Percentiles rank a stretch among this genome's conserved stretches.
These are phyloP conservation scores for Elephantulus edwardii DNA, from an alignment of 2,113 vertebrate genomes.

Conservation along the genomic window DNA sequence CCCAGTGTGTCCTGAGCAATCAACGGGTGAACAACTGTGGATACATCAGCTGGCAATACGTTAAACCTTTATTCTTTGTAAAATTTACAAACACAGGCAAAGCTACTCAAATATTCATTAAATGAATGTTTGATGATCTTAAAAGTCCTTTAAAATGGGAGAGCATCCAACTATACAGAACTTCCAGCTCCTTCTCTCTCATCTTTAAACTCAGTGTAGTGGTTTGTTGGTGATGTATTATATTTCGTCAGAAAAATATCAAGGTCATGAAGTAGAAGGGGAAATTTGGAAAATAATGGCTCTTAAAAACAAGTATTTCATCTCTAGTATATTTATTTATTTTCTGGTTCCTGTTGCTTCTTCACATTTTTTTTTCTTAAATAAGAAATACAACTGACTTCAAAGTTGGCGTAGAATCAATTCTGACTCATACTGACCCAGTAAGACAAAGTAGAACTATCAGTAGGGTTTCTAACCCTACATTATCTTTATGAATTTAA, in stretches of 20 bases:
- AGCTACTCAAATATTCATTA: background rate
- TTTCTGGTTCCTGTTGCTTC: slow-evolving; percentile 60
- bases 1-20: background rate
- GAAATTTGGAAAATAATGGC: background rate
- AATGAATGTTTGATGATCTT: background rate
- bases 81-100: background rate
- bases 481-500: background rate
- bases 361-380: slow-evolving; percentile 33
- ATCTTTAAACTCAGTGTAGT: background rate
- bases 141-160: background rate
- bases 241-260: background rate
- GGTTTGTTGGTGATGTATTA: background rate
- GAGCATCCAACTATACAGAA: background rate
- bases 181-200: background rate
- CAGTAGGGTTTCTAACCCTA: background rate
- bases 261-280: background rate
- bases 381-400: background rate
- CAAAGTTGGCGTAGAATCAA: background rate
- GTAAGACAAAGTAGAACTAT: background rate
- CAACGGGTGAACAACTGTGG: background rate
- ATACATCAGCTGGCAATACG: too few relatives aligned
- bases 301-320: slow-evolving; percentile 14
- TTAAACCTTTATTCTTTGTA: background rate
- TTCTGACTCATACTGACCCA: background rate
- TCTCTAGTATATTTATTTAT: slow-evolving; percentile 54